A percentile compares a stretch with the other conserved stretches of the same genome.
Conservation (phyloP, 2,113 vertebrate genomes). For the Ploceus nigricollis region DNA sequence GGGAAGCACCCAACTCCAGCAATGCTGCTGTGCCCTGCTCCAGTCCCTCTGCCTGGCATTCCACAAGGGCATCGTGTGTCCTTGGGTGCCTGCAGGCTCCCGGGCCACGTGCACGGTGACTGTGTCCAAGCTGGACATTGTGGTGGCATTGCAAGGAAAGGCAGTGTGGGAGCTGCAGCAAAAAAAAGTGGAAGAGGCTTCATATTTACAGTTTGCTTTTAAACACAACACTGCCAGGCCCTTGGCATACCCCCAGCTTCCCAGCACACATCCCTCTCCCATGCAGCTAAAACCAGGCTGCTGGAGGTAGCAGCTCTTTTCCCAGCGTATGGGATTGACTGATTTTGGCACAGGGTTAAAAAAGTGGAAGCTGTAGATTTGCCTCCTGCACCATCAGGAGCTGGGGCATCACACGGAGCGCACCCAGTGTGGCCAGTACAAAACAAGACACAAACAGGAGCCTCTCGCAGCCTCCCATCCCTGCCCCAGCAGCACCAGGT, state of each 20-base stretch:
- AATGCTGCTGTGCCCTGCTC: not conserved
- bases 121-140: accelerated
- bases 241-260: not conserved
- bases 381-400: not conserved
- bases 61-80: not conserved
- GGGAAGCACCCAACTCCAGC: not conserved
- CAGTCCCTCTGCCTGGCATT: not conserved
- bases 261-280: not conserved
- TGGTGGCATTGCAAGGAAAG: not conserved
- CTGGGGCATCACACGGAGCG: accelerated
- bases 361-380: not conserved
- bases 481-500: not conserved
- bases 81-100: not conserved
- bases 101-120: accelerated
- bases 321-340: accelerated
- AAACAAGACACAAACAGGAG: not conserved
- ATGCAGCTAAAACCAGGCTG: not conserved
- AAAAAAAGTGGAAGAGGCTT: not conserved
- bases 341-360: not conserved
- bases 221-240: not conserved
- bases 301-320: not conserved
- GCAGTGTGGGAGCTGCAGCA: not conserved
- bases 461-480: not conserved
- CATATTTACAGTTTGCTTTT: not conserved
- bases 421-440: accelerated